A percentile compares a stretch with the other conserved stretches of the same genome.
These are phyloP conservation scores for Drosophila antonietae DNA, from an alignment of 2,888 invertebrate species.

Conservation along the genomic window DNA sequence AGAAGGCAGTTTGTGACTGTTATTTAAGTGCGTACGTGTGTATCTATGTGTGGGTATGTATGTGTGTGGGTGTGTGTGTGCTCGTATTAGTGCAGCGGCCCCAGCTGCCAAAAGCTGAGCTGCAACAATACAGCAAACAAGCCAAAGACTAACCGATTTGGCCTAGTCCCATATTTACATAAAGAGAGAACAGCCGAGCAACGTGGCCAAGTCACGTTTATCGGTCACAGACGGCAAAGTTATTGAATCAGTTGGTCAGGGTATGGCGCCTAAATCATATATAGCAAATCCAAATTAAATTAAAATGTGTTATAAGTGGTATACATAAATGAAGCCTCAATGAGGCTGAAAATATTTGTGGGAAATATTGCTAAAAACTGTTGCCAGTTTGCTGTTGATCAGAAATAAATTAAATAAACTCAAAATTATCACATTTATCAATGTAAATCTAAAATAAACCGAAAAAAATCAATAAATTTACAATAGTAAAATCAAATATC, in stretches of 20 bases:
- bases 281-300: conserved; percentile 29
- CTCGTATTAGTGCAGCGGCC: conserved; percentile 55
- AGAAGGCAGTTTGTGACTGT: conserved; percentile 19
- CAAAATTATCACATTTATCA: too few species aligned
- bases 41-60: background rate
- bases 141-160: conserved; percentile 27
- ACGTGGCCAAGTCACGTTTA: conserved; percentile 73
- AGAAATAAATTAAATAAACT: too few species aligned
- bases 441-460: too few species aligned
- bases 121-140: conserved; percentile 54
- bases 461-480: too few species aligned
- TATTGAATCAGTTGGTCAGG: conserved; percentile 45
- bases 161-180: conserved; percentile 36
- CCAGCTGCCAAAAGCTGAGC: conserved; percentile 32
- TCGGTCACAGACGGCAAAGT: conserved; percentile 55
- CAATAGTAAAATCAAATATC: background rate
- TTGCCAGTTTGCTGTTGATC: background rate
- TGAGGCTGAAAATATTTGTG: background rate
- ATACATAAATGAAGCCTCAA: background rate
- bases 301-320: background rate
- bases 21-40: conserved; percentile 49
- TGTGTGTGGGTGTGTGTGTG: background rate
- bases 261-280: background rate
- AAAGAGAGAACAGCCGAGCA: conserved; percentile 43
- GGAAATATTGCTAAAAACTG: conserved; percentile 9